Percentiles rank a stretch among this genome's conserved stretches.
Conservation (phyloP, 2,797 vertebrate genomes). For the Psittacula derbiana region DNA sequence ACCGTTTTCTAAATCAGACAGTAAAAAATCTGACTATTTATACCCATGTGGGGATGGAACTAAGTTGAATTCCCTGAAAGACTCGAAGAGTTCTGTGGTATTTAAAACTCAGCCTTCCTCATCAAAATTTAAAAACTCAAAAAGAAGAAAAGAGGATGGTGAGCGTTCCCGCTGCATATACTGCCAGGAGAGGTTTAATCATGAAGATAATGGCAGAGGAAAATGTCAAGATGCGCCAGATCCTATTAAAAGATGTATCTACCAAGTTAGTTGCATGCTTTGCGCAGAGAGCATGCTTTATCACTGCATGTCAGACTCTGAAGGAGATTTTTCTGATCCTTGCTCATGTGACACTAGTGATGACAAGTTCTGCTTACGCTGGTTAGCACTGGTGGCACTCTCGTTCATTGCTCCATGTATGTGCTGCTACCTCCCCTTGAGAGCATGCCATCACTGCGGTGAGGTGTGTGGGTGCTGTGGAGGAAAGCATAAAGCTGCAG, state of each 20-base stretch:
- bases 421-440: conserved; percentile 98
- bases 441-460: conserved; percentile 95
- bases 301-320: conserved; percentile 99
- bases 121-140: conserved; percentile 89
- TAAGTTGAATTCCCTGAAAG: conserved; percentile 86
- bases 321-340: conserved; percentile 98
- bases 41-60: conserved; percentile 86
- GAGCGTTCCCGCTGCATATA: conserved; percentile 97
- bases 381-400: conserved; percentile 94
- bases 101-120: conserved; percentile 88
- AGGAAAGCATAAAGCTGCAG: conserved; percentile 97
- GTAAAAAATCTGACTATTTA: conserved; percentile 93
- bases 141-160: conserved; percentile 93
- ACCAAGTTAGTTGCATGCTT: conserved; percentile 99
- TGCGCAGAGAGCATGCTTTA: conserved; percentile 99
- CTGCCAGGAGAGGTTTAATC: conserved; percentile 98
- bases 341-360: conserved; percentile 98
- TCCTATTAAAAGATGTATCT: conserved; percentile 96
- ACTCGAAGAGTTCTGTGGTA: conserved; percentile 85
- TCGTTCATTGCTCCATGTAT: conserved; percentile 97
- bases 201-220: conserved; percentile 94
- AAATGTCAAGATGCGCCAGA: conserved; percentile 98
- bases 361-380: conserved; percentile 98
- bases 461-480: conserved; percentile 97
- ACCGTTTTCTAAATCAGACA: conserved; percentile 90